Percentiles rank a stretch among this genome's conserved stretches.
Evolutionary conservation across 2,888 invertebrate species (phyloP).

Genomic region (Agrotis clavis): DNA sequence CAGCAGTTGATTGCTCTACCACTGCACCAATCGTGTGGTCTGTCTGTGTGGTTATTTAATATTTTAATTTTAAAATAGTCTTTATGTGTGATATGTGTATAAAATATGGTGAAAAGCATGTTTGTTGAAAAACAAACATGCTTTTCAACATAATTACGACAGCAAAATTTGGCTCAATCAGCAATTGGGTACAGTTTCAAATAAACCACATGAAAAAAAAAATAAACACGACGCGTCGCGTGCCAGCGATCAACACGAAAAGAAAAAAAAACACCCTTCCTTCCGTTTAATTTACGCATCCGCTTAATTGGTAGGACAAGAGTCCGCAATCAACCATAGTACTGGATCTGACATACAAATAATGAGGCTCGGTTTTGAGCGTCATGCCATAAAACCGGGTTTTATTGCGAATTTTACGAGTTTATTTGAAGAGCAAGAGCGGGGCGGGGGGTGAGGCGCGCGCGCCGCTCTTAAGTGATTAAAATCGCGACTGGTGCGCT

Average conservation of each 20-base stretch:
- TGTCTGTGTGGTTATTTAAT: too few relatives aligned
- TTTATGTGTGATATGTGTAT: too few relatives aligned
- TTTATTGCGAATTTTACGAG: slow-evolving; percentile 78
- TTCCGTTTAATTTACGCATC: slow-evolving; percentile 74
- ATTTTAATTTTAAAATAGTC: too few relatives aligned
- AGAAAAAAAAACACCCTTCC: slow-evolving; percentile 64
- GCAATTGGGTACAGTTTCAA: not conserved
- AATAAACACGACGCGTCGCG: slow-evolving; percentile 13
- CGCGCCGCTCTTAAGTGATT: slow-evolving; percentile 87
- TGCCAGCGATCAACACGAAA: slow-evolving; percentile 43
- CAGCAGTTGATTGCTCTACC: too few relatives aligned
- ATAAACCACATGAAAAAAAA: not conserved
- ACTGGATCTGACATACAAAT: slow-evolving; percentile 74
- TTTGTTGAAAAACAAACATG: too few relatives aligned
- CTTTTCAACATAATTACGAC: too few relatives aligned
- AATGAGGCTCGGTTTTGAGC: slow-evolving; percentile 73
- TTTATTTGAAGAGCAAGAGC: slow-evolving; percentile 74
- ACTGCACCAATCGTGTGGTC: too few relatives aligned
- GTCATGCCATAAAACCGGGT: slow-evolving; percentile 72
- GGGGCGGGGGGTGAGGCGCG: slow-evolving; percentile 62
- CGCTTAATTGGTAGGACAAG: slow-evolving; percentile 76
- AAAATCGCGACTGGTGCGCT: slow-evolving; percentile 82
- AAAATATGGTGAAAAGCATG: too few relatives aligned
- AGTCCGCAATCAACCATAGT: slow-evolving; percentile 74
- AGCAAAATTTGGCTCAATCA: too few relatives aligned